A percentile compares a stretch with the other conserved stretches of the same genome.
Conservation (phyloP, 2,113 vertebrate genomes). For the Pseudorhombus dupliciocellatus region DNA sequence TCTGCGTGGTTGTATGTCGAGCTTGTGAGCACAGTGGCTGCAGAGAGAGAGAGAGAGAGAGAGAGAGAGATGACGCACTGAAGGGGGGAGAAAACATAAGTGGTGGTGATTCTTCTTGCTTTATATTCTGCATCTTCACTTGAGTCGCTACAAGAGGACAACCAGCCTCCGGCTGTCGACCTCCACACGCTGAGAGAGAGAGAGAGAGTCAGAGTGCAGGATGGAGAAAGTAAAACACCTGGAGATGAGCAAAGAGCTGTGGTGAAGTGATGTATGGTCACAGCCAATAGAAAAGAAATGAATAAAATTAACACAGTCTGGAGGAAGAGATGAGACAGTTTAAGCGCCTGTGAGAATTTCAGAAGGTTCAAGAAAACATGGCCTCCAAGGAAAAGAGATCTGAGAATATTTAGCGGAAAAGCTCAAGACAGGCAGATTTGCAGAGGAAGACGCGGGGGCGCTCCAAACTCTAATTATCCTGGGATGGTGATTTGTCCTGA, state of each 20-base stretch:
- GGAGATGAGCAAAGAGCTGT: background rate
- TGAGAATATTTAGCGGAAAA: conserved; percentile 25
- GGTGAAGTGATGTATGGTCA: background rate
- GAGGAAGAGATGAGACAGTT: conserved; percentile 39
- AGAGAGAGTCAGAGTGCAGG: conserved; percentile 22
- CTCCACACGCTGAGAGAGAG: conserved; percentile 1
- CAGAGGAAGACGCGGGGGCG: conserved; percentile 49
- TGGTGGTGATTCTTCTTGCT: conserved; percentile 26
- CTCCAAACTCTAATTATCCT: conserved; percentile 75
- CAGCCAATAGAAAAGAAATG: too few species aligned
- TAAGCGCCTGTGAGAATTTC: background rate
- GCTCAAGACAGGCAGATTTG: conserved; percentile 41
- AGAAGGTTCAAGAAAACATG: background rate
- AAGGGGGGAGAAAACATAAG: conserved; percentile 1
- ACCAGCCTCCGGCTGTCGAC: conserved; percentile 36
- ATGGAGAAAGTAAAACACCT: conserved; percentile 2
- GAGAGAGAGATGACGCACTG: conserved; percentile 30
- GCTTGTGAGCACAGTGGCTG: conserved; percentile 24
- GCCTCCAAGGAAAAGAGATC: conserved; percentile 19
- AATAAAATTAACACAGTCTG: conserved; percentile 17
- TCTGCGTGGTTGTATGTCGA: conserved; percentile 1
- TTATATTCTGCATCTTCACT: conserved; percentile 43
- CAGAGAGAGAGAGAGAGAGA: conserved; percentile 3
- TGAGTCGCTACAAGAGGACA: conserved; percentile 17
- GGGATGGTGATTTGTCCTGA: conserved; percentile 81